Base-by-base conservation (phyloP, 1,140 invertebrate genomes). In the Psilanteris sp. region DNA sequence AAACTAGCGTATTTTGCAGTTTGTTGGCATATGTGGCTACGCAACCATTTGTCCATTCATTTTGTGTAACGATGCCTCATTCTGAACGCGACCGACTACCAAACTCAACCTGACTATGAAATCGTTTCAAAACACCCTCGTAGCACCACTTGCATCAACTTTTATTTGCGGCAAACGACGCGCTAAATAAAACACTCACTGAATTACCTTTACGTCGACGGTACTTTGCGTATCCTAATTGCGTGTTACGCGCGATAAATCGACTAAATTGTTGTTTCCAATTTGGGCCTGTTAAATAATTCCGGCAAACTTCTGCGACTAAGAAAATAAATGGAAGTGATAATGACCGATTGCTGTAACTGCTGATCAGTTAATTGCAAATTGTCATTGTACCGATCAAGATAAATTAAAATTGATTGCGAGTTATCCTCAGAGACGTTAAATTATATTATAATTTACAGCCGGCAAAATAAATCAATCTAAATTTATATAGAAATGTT, bases 11-110 rank as follows among this genome's bases (percentile, higher is more conserved):
- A 54, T 27, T 52, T n/a, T n/a, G n/a, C n/a, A n/a, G n/a, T n/a
- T n/a, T n/a, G n/a, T n/a, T n/a, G n/a, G n/a, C n/a, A n/a, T n/a
- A n/a, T n/a, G 66, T 54, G 59, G 54, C 57, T 44, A 29, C 37
- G 43, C 46, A 32, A 46, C 67, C 74, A 67, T 72, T 72, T 68
- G 67, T 67, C 61, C 61, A 72, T 72, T 77, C 67, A 72, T 77
- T 77, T 72, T 62, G 46, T 67, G 52, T 77, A 71, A 76, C 72
- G 57, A 44, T 46, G 66, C 73, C 41, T 55, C 39, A 8, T 50
- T 36, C 9, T 50, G 41, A 36, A 29, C 24, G 22, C 36, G 29
- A 6, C 9, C 29, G 34, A 52, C 52, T 52, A 10, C 16, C 27
- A 29, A 48, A 64, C 27, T 76, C 64, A 66, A 71, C 18, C 59